Evolutionary conservation across 2,797 vertebrate species (phyloP), one percentile per base, ranked within the genome.

Genomic region (Acomys russatus): DNA sequence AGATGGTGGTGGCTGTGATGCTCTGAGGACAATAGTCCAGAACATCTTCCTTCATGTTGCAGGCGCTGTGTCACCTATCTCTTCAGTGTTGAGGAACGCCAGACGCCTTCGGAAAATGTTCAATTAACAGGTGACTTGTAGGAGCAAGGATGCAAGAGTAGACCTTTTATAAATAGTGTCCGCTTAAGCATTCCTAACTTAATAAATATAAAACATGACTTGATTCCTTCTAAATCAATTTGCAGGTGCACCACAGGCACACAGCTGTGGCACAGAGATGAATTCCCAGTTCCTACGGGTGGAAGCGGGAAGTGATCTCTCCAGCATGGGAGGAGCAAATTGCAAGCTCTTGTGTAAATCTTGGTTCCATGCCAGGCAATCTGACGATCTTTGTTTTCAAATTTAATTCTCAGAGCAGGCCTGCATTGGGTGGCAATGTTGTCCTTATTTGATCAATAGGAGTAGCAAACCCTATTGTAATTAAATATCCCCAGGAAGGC

Each of bases 11-110:
- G 4, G 38, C 59, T 6, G 0, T 33, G 28, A 22, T 77, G 2
- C 59, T 12, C 38, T 12, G 6, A 76, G 35, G 71, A 59, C 35
- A 33, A 0, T 1, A 8, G 18, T 33, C 38, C 0, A 33, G 3
- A 49, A 49, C 73, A 35, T 38, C 54, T 44, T 54, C 74, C 44
- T 15, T 38, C n/a, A 15, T 12, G 1, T 66, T 0, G n/a, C 30
- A 18, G 18, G 17, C 8, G 33, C 1, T 25, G 5, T 0, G 30
- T 28, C 0, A 3, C 1, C 17, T 0, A 3, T 66, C 70, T 17
- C 3, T 6, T 1, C 1, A 0, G 15, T 14, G 33, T 59, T 30
- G 4, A 10, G 30, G 11, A 0, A 38, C 6, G 7, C 44, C 1
- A 9, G 22, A 15, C n/a, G 0, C n/a, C 0, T 35, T 12, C 3